Conservation (phyloP, 92 coral and sea anemone species). For the Palythoa grandiflora region DNA sequence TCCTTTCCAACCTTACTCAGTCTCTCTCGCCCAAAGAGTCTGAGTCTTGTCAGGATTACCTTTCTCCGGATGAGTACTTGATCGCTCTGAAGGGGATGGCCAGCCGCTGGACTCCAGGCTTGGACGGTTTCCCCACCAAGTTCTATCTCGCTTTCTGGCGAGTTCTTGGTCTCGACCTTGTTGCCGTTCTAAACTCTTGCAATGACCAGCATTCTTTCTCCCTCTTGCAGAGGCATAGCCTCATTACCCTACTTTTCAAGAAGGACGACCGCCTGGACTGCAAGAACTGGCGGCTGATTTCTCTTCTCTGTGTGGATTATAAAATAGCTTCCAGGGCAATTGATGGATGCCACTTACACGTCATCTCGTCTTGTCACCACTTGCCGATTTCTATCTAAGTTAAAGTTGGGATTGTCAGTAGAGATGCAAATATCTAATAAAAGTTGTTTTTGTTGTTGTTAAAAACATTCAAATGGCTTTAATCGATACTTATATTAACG, state of each 20-base stretch:
- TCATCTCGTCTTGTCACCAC: neutral
- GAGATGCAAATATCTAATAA: too few species aligned
- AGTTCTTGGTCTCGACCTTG: neutral
- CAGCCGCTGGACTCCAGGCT: neutral
- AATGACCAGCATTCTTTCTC: neutral
- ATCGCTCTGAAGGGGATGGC: neutral
- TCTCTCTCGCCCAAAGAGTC: neutral
- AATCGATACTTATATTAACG: too few species aligned
- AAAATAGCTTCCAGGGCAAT: neutral
- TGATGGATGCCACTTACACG: neutral
- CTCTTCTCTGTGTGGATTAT: neutral
- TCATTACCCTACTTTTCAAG: neutral
- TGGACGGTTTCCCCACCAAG: neutral
- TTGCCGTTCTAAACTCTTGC: neutral
- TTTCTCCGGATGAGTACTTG: neutral
- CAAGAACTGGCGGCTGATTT: neutral
- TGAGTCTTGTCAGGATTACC: neutral
- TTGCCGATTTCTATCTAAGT: neutral
- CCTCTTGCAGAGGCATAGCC: neutral
- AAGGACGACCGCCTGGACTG: neutral
- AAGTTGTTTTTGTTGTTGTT: too few species aligned
- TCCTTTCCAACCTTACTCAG: neutral
- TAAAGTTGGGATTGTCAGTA: too few species aligned
- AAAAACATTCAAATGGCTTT: too few species aligned
- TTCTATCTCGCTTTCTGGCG: slow-evolving; percentile 7